A percentile compares a stretch with the other conserved stretches of the same genome.
These are phyloP conservation scores for Reticulitermes lucifugus DNA, from an alignment of 2,888 invertebrate genomes.

Conservation along the genomic window DNA sequence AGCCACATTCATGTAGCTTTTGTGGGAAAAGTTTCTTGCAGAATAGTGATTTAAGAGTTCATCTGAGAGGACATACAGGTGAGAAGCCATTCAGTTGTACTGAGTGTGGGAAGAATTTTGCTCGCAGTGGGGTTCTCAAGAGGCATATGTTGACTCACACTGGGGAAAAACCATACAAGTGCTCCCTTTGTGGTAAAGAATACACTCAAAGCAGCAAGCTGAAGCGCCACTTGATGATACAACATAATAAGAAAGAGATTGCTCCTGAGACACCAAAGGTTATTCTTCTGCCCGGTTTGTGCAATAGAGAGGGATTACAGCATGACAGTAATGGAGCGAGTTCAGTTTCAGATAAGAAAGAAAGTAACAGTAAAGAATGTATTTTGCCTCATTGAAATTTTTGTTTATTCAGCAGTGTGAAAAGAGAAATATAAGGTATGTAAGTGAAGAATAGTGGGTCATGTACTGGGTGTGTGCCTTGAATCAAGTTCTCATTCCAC, in stretches of 20 bases:
- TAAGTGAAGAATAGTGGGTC: too few species aligned
- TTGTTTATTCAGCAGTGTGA: too few species aligned
- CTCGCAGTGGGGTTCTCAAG: slow-evolving; percentile 30
- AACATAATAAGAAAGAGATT: slow-evolving; percentile 21
- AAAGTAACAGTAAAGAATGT: background rate
- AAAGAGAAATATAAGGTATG: too few species aligned
- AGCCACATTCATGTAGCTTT: slow-evolving; percentile 32
- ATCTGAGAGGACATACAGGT: slow-evolving; percentile 33
- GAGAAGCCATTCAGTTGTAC: slow-evolving; percentile 30
- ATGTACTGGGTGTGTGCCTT: too few species aligned
- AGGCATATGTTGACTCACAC: slow-evolving; percentile 30
- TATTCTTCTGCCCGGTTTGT: background rate
- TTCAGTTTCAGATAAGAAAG: background rate
- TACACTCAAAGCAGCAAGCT: slow-evolving; percentile 36
- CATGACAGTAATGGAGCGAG: slow-evolving; percentile 14
- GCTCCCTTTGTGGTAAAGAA: slow-evolving; percentile 21
- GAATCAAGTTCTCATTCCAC: too few species aligned
- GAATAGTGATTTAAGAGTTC: slow-evolving; percentile 36
- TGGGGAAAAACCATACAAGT: slow-evolving; percentile 34
- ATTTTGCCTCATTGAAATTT: background rate
- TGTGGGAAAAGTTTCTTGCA: slow-evolving; percentile 38
- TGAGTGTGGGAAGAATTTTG: slow-evolving; percentile 28
- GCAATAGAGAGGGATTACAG: background rate
- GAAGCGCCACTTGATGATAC: slow-evolving; percentile 15
- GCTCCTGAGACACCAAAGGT: background rate